Evolutionary conservation across 2,797 vertebrate genomes (phyloP), one percentile per base, ranked within the genome.

Genomic region (Gallirallus australis): DNA sequence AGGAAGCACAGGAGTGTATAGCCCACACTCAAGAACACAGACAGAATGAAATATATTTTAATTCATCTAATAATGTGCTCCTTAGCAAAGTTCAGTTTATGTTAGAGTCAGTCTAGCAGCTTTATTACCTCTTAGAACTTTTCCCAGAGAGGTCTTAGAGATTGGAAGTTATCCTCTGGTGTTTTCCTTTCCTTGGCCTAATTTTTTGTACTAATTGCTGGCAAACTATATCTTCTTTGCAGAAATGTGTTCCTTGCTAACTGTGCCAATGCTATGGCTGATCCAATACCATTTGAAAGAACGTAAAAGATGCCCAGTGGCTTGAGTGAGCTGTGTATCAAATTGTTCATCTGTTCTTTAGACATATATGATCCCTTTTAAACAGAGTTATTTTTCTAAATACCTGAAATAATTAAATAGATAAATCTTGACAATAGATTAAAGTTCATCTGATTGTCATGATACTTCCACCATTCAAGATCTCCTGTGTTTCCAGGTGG

Each of bases 151-250:
- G 53, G 66, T 73, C 57, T 87, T 77, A 82, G 25, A 93, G 45
- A 48, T 82, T n/a, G 28, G 50, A n/a, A 84, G 75, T 90, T 94
- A 82, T 82, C 88, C 81, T 90, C 88, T 85, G 45, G 37, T 89
- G 79, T 94, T 86, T 95, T 96, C 53, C 64, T 91, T 92, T 88
- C 78, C 76, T 92, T 93, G 84, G 79, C 82, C 92, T 92, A 93
- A 73, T 89, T 97, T 94, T 92, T 92, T 7, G 6, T 77, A 89
- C 53, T 95, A 90, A 87, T 92, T 91, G 86, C 72, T 93, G 86
- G 75, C 40, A 93, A 95, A 90, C 17, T 89, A 12, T 57, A 50
- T 82, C 86, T 89, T 91, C 88, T 93, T 80, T 94, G 68, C 81
- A 89, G 81, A 95, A 94, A 80, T 68, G 45, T 79, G 53, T 75